phyloP scores from a whole-genome alignment of 30 jellyfish, hydroid and myxozoan species.

The Phacellophora camtschatica region DNA sequence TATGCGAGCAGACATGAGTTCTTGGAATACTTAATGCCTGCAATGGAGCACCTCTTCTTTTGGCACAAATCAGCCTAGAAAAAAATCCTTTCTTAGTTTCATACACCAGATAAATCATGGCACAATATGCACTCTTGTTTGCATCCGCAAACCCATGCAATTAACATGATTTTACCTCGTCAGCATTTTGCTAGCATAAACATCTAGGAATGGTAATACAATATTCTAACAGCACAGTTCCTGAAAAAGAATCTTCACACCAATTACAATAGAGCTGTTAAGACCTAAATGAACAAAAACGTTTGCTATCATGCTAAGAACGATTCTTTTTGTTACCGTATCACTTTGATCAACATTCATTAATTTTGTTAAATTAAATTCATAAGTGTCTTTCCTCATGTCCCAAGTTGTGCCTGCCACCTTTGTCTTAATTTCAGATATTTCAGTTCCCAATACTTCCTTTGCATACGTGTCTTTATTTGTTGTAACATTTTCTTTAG shows the following conservation, averaged over 20 bases:
- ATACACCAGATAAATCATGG: no score
- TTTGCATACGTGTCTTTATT: not conserved
- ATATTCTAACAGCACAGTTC: conserved; percentile 4
- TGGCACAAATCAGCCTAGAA: conserved; percentile 5
- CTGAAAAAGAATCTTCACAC: conserved; percentile 20
- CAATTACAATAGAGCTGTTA: conserved; percentile 11
- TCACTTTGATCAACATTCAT: not conserved
- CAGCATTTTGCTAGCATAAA: not conserved
- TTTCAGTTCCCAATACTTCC: no score
- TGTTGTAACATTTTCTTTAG: not conserved
- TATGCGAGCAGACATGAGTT: no score
- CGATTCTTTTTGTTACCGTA: not conserved
- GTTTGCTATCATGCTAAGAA: conserved; percentile 4
- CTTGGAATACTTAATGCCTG: no score
- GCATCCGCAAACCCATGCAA: conserved; percentile 8
- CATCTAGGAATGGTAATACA: not conserved
- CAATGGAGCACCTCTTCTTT: conserved; percentile 15
- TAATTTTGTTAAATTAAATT: no score
- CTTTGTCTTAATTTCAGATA: no score
- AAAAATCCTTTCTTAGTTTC: no score
- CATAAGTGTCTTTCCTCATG: no score
- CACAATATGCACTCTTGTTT: conserved; percentile 9
- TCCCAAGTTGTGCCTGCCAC: no score
- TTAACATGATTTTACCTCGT: not conserved
- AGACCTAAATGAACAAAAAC: conserved; percentile 13